Conservation (phyloP, 2,888 invertebrate genomes). For the Mythimna vitellina region DNA sequence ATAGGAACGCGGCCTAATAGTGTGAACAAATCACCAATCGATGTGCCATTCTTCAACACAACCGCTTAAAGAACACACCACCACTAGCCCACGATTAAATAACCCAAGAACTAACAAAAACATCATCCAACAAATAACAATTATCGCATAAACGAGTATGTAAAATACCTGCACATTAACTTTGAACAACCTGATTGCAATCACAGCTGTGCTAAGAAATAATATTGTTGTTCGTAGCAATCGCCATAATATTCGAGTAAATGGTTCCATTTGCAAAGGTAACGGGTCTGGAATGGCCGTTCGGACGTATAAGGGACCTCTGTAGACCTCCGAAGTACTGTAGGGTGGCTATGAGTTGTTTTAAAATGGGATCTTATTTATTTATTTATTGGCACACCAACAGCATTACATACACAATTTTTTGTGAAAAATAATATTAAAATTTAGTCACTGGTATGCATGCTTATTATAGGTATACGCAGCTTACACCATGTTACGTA, state of each 20-base stretch:
- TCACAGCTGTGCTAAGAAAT: conserved; percentile 47
- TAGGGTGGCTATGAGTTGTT: conserved; percentile 30
- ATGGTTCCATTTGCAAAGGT: conserved; percentile 56
- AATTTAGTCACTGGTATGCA: too few species aligned
- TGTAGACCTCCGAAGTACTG: conserved; percentile 50
- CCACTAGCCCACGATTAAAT: background rate
- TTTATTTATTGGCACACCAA: too few species aligned
- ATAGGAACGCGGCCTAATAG: too few species aligned
- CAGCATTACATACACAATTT: too few species aligned
- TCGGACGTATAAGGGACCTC: conserved; percentile 55
- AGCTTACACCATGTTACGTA: too few species aligned
- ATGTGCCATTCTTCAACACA: background rate
- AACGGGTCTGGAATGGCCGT: conserved; percentile 45
- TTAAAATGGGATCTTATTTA: background rate
- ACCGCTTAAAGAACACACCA: background rate
- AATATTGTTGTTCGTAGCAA: conserved; percentile 53
- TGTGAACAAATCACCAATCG: background rate
- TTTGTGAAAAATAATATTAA: too few species aligned
- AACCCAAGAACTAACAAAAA: conserved; percentile 22
- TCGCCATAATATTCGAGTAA: conserved; percentile 52
- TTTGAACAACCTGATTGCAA: conserved; percentile 45
- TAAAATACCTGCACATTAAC: conserved; percentile 25
- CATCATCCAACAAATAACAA: conserved; percentile 32
- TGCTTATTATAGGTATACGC: too few species aligned
- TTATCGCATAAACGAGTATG: conserved; percentile 20